Evolutionary conservation across 2,797 vertebrate genomes (phyloP), one percentile per base, ranked within the genome.

Genomic region (Ambastaia sidthimunki): DNA sequence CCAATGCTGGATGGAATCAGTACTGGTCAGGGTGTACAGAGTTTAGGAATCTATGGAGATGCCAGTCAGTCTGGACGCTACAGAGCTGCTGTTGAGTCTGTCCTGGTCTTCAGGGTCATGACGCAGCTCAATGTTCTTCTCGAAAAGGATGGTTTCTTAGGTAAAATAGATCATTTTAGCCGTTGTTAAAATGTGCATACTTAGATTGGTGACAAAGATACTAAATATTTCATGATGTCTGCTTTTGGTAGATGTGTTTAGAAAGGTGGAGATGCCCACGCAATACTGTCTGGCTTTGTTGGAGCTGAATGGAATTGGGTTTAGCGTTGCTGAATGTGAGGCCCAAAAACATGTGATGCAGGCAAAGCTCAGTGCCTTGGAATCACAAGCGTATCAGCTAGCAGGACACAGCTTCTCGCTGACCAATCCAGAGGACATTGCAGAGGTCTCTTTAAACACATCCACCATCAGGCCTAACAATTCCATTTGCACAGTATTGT

Each of bases 271-370:
- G 92, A 99, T 99, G 98, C 97, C 96, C 0, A 95, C 91, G 3
- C 97, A 97, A 82, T 94, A 97, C 71, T 97, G 96, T 85, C 88
- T 99, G 91, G 96, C 96, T 21, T 91, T 99, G 85, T 82, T 99
- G 87, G 97, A 99, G 86, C 88, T 99, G 84, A 99, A 99, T 47
- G 98, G 98, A 50, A 90, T 99, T 1, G 98, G 98, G 55, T 99
- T 99, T 91, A 99, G 98, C 67, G 89, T 91, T 0, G 71, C 90
- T 7, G 97, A 96, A 34, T 96, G 95, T 2, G 97, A 99, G 86
- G 91, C 92, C 19, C 98, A 99, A 88, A 99, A 98, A 74, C 94
- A 95, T 3, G 90, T 98, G 74, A 96, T 99, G 97, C 95, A 98
- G 84, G 96, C 97, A 83, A 98, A 98, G 81, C 92, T 99, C 63